Evolutionary conservation across 1,140 invertebrate genomes (phyloP).

Genomic region (Delia radicum): DNA sequence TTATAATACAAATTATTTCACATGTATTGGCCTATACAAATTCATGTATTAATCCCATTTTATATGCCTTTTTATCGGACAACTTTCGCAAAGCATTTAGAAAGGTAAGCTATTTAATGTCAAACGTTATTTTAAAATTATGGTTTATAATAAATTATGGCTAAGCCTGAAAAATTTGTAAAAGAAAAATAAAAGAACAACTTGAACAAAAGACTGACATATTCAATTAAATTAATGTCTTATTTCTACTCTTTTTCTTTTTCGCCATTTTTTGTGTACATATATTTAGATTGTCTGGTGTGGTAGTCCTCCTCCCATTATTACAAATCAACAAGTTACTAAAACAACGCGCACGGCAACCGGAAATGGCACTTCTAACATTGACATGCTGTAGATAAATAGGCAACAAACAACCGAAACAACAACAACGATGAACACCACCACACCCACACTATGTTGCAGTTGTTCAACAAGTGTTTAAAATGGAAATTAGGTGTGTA

Average conservation of each 20-base stretch:
- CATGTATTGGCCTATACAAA: conserved; percentile 95
- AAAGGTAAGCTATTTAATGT: conserved; percentile 55
- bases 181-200: too few relatives aligned
- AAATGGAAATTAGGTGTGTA: too few relatives aligned
- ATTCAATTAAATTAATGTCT: not conserved
- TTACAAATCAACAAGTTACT: conserved; percentile 46
- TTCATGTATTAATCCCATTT: conserved; percentile 91
- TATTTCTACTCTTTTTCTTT: not conserved
- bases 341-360: conserved; percentile 50
- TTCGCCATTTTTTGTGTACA: not conserved
- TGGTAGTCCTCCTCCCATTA: conserved; percentile 46
- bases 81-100: conserved; percentile 83
- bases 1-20: conserved; percentile 78
- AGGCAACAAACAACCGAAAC: not conserved
- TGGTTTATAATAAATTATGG: not conserved
- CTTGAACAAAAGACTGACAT: too few relatives aligned
- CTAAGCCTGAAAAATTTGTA: not conserved
- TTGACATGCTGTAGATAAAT: conserved; percentile 51
- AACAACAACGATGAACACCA: not conserved
- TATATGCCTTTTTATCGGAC: conserved; percentile 89
- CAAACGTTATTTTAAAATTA: not conserved
- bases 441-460: not conserved
- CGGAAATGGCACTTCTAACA: conserved; percentile 52
- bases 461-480: too few relatives aligned
- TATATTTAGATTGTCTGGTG: conserved; percentile 49